Percentiles rank a stretch among this genome's conserved stretches.
Evolutionary conservation across 30 jellyfish, hydroid and myxozoan genomes (phyloP).

Genomic region (Chrysaora quinquecirrha): DNA sequence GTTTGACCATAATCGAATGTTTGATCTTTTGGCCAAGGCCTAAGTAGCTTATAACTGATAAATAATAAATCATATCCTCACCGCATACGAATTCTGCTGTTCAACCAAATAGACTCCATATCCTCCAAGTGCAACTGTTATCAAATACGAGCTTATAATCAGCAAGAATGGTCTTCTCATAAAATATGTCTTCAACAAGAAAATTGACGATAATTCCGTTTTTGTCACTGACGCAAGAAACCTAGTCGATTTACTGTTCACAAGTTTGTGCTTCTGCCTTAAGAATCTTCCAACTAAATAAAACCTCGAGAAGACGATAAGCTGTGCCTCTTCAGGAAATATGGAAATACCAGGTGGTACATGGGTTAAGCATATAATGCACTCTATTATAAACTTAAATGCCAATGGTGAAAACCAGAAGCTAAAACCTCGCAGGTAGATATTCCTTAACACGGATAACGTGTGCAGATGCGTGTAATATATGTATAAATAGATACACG

Average conservation of each 20-base stretch:
- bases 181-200: constrained; percentile 85
- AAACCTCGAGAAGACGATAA: constrained; percentile 75
- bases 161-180: constrained; percentile 84
- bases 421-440: constrained; percentile 57
- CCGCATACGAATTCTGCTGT: constrained; percentile 67
- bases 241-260: constrained; percentile 93
- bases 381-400: constrained; percentile 50
- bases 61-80: too few relatives aligned
- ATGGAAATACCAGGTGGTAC: constrained; percentile 83
- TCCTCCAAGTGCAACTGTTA: constrained; percentile 85
- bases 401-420: constrained; percentile 56
- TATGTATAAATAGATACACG: constrained; percentile 57
- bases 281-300: constrained; percentile 79
- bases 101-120: constrained; percentile 87
- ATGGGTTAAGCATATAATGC: constrained; percentile 69
- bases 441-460: constrained; percentile 59
- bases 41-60: too few relatives aligned
- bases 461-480: constrained; percentile 76
- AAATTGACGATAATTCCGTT: constrained; percentile 87
- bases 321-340: constrained; percentile 85
- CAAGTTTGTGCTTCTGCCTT: constrained; percentile 86
- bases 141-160: constrained; percentile 67
- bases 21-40: too few relatives aligned
- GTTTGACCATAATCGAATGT: too few relatives aligned
- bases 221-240: constrained; percentile 95